Evolutionary conservation across 2,888 invertebrate genomes (phyloP).

Genomic region (Macroteleia sp.): DNA sequence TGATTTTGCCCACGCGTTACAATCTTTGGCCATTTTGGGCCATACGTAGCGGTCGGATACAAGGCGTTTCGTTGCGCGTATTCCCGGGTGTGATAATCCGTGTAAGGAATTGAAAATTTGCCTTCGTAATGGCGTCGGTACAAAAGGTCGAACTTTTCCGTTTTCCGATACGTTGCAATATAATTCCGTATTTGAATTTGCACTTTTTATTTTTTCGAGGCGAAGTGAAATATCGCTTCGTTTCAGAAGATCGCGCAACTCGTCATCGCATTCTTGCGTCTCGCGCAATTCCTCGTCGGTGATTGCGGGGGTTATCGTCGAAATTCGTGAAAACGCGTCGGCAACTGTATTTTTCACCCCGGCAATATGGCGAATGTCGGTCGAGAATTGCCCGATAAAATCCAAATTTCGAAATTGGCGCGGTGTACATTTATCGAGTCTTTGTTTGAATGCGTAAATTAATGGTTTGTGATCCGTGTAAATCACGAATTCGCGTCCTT

Average conservation of each 20-base stretch:
- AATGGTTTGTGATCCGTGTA: constrained; percentile 62
- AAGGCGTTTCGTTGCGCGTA: background rate
- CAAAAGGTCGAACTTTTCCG: background rate
- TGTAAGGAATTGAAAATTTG: background rate
- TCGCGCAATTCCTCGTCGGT: no score
- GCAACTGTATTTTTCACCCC: no score
- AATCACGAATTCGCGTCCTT: constrained; percentile 49
- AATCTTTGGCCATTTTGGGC: background rate
- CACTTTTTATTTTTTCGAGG: no score
- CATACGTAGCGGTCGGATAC: background rate
- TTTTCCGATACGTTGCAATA: background rate
- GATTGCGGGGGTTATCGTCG: no score
- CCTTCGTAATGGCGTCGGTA: background rate
- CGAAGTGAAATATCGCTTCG: no score
- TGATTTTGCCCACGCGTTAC: background rate
- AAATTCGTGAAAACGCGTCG: no score
- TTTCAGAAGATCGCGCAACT: no score
- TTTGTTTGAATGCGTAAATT: constrained; percentile 23
- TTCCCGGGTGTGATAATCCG: background rate
- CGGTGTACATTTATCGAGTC: constrained; percentile 29
- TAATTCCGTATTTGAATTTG: no score
- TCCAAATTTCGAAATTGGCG: constrained; percentile 30
- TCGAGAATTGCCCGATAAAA: no score
- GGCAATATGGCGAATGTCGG: no score
- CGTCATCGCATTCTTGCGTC: no score